Conservation (phyloP, 2,888 invertebrate genomes). For the Drosophila mettleri region DNA sequence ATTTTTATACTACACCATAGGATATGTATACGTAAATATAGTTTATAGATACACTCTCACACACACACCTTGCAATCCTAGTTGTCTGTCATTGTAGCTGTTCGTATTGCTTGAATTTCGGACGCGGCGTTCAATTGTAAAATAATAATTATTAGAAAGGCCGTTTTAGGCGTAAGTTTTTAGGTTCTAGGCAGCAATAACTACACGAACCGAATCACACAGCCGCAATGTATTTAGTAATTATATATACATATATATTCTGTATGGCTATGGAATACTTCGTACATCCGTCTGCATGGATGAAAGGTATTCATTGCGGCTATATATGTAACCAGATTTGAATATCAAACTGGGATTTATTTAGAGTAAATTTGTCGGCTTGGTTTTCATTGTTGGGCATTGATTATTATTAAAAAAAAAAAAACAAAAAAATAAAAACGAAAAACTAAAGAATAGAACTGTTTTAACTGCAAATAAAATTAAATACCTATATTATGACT, state of each 20-base stretch:
- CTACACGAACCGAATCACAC: slow-evolving; percentile 1
- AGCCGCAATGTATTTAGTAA: slow-evolving; percentile 47
- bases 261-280: slow-evolving; percentile 40
- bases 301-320: slow-evolving; percentile 41
- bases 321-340: slow-evolving; percentile 24
- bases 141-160: slow-evolving; percentile 29
- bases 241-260: slow-evolving; percentile 9
- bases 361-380: slow-evolving; percentile 53
- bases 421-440: slow-evolving; percentile 21
- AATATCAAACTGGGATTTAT: slow-evolving; percentile 43
- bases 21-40: slow-evolving; percentile 25
- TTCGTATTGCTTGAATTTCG: slow-evolving; percentile 46
- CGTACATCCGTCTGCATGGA: slow-evolving; percentile 3
- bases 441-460: slow-evolving; percentile 32
- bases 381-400: slow-evolving; percentile 73
- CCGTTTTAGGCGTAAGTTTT: slow-evolving; percentile 39
- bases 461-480: slow-evolving; percentile 66
- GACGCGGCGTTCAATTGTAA: slow-evolving; percentile 38
- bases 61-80: slow-evolving; percentile 49
- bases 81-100: slow-evolving; percentile 48
- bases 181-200: slow-evolving; percentile 21
- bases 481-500: slow-evolving; percentile 51
- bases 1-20: slow-evolving; percentile 64
- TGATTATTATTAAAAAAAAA: slow-evolving; percentile 47
- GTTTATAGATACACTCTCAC: slow-evolving; percentile 1